Evolutionary conservation across 2,888 invertebrate genomes (phyloP).

Genomic region (Coelopa pilipes): DNA sequence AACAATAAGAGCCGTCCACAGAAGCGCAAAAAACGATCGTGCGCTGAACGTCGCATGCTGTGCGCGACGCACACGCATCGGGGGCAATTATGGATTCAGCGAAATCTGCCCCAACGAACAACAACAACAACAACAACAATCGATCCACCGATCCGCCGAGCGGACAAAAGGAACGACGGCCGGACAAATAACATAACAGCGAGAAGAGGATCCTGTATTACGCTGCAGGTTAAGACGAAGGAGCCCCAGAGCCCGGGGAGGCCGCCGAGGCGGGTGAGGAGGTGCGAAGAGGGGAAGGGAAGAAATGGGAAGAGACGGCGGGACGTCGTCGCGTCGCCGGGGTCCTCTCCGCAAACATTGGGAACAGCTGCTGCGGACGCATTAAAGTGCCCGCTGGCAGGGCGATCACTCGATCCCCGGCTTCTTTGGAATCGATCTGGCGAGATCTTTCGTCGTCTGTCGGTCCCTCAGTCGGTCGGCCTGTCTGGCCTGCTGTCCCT

Average conservation of each 20-base stretch:
- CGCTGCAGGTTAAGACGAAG: slow-evolving; percentile 3
- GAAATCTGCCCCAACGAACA: slow-evolving; percentile 1
- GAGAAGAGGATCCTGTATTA: slow-evolving; percentile 32
- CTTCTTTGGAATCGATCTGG: slow-evolving; percentile 33
- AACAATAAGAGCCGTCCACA: slow-evolving; percentile 10
- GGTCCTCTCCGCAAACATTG: not conserved
- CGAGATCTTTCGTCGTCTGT: too few relatives aligned
- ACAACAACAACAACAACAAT: slow-evolving; percentile 11
- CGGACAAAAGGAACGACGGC: slow-evolving; percentile 5
- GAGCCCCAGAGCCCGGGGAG: too few relatives aligned
- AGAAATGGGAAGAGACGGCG: too few relatives aligned
- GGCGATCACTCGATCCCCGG: not conserved
- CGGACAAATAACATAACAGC: slow-evolving; percentile 1
- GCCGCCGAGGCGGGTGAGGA: too few relatives aligned
- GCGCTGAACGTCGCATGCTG: slow-evolving; percentile 30
- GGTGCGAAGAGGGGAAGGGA: too few relatives aligned
- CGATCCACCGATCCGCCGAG: not conserved
- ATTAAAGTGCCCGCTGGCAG: slow-evolving; percentile 10
- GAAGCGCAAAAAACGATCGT: slow-evolving; percentile 33
- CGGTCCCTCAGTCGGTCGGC: not conserved
- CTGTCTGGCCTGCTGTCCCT: slow-evolving; percentile 14
- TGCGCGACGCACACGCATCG: slow-evolving; percentile 35
- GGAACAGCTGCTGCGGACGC: not conserved
- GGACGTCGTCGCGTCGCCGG: too few relatives aligned
- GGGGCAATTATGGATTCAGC: slow-evolving; percentile 34